Evolutionary conservation across 2,797 vertebrate genomes (phyloP).

Genomic region (Gallirallus australis): DNA sequence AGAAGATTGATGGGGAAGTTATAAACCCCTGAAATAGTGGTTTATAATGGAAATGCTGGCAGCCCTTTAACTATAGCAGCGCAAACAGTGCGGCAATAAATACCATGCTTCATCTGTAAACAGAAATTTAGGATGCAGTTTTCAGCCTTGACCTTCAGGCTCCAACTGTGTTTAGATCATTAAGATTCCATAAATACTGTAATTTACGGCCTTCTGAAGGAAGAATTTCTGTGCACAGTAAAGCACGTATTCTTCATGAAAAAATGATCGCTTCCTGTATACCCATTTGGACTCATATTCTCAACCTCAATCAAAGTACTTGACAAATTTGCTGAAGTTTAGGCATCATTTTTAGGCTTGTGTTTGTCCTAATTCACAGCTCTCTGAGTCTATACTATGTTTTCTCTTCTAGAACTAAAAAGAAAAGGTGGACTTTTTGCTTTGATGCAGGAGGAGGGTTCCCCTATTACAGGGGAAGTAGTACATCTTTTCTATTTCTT

Average conservation of each 20-base stretch:
- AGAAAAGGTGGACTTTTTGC: not conserved
- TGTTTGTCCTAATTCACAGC: slow-evolving; percentile 36
- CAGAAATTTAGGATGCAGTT: slow-evolving; percentile 78
- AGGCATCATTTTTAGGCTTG: slow-evolving; percentile 50
- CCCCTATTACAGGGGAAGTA: not conserved
- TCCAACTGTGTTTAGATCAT: slow-evolving; percentile 78
- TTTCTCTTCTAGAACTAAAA: slow-evolving; percentile 14
- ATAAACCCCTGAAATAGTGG: slow-evolving; percentile 70
- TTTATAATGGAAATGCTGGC: slow-evolving; percentile 70
- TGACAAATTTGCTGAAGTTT: slow-evolving; percentile 58
- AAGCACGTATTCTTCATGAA: slow-evolving; percentile 58
- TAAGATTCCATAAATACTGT: slow-evolving; percentile 77
- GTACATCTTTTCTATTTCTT: not conserved
- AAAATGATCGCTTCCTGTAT: slow-evolving; percentile 69
- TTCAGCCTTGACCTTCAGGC: slow-evolving; percentile 86
- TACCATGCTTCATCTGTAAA: slow-evolving; percentile 85
- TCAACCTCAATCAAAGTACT: slow-evolving; percentile 53
- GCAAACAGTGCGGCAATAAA: slow-evolving; percentile 73
- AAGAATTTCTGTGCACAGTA: slow-evolving; percentile 65
- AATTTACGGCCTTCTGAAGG: slow-evolving; percentile 76
- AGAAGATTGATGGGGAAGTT: slow-evolving; percentile 64
- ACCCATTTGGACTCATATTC: slow-evolving; percentile 44
- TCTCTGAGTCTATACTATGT: not conserved
- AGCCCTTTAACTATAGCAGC: slow-evolving; percentile 70
- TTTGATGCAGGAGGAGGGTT: not conserved